Evolutionary conservation across 2,797 vertebrate species (phyloP).

Genomic region (Enteromius treurensis): DNA sequence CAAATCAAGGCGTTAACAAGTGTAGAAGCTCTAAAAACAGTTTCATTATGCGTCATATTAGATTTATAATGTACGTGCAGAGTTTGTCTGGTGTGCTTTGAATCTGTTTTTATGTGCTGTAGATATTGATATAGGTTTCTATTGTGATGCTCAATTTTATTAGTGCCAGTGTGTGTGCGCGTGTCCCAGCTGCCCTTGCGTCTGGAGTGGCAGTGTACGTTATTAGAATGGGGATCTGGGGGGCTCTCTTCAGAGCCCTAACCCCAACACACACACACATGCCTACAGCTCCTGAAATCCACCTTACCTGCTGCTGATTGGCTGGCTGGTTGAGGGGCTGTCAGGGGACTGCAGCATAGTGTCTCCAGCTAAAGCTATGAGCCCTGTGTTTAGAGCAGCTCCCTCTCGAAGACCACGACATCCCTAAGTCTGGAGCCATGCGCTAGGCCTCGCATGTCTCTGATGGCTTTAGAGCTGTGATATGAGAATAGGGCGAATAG

Average conservation of each 20-base stretch:
- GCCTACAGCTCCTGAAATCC: slow-evolving; percentile 67
- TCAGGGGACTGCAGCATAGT: slow-evolving; percentile 59
- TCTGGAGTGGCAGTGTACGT: slow-evolving; percentile 78
- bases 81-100: slow-evolving; percentile 38
- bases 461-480: slow-evolving; percentile 2
- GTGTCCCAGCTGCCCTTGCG: slow-evolving; percentile 74
- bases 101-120: slow-evolving; percentile 49
- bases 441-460: background rate
- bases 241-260: slow-evolving; percentile 65
- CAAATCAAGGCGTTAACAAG: background rate
- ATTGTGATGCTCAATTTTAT: slow-evolving; percentile 52
- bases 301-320: slow-evolving; percentile 63
- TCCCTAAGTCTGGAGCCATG: background rate
- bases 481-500: slow-evolving; percentile 1
- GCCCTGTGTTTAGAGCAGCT: slow-evolving; percentile 52
- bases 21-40: background rate
- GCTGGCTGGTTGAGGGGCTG: slow-evolving; percentile 65
- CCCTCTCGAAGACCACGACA: slow-evolving; percentile 28
- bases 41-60: slow-evolving; percentile 32
- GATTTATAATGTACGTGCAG: slow-evolving; percentile 16
- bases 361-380: slow-evolving; percentile 58
- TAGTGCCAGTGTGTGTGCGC: slow-evolving; percentile 47
- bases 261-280: slow-evolving; percentile 60
- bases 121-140: slow-evolving; percentile 56
- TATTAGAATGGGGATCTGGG: slow-evolving; percentile 82